phyloP scores from a whole-genome alignment of 1,140 invertebrate species.

The Telenomus remus region DNA sequence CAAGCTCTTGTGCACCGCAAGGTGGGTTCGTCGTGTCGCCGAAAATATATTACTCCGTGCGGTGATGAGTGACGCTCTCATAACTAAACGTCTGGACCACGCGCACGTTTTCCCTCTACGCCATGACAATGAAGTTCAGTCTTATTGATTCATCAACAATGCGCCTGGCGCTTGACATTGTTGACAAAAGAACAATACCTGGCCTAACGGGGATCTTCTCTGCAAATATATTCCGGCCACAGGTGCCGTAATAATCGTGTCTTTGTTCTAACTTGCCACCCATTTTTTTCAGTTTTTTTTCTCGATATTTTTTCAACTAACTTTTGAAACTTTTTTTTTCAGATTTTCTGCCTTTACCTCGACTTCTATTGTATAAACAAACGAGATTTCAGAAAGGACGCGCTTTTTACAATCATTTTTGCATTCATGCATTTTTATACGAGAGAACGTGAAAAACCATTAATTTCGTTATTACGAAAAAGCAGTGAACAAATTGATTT shows the following conservation, averaged over 20 bases:
- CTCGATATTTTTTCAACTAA: background rate
- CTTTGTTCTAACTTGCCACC: slow-evolving; percentile 49
- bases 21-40: slow-evolving; percentile 58
- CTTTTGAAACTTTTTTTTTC: slow-evolving; percentile 2
- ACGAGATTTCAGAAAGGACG: too few relatives aligned
- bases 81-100: slow-evolving; percentile 68
- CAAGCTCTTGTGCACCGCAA: slow-evolving; percentile 56
- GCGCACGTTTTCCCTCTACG: slow-evolving; percentile 58
- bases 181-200: slow-evolving; percentile 65
- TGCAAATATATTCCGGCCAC: slow-evolving; percentile 55
- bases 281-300: slow-evolving; percentile 11
- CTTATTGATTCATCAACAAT: slow-evolving; percentile 71
- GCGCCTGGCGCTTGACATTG: slow-evolving; percentile 62
- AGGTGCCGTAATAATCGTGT: slow-evolving; percentile 45
- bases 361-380: too few relatives aligned
- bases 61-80: slow-evolving; percentile 63
- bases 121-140: slow-evolving; percentile 67
- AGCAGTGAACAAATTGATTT: background rate
- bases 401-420: too few relatives aligned
- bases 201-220: slow-evolving; percentile 48
- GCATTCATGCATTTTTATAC: too few relatives aligned
- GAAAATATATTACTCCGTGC: slow-evolving; percentile 66
- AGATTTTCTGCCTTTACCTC: background rate
- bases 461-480: background rate
- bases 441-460: too few relatives aligned